Evolutionary conservation across 2,797 vertebrate species (phyloP).

Genomic region (Eulemur coronatus): DNA sequence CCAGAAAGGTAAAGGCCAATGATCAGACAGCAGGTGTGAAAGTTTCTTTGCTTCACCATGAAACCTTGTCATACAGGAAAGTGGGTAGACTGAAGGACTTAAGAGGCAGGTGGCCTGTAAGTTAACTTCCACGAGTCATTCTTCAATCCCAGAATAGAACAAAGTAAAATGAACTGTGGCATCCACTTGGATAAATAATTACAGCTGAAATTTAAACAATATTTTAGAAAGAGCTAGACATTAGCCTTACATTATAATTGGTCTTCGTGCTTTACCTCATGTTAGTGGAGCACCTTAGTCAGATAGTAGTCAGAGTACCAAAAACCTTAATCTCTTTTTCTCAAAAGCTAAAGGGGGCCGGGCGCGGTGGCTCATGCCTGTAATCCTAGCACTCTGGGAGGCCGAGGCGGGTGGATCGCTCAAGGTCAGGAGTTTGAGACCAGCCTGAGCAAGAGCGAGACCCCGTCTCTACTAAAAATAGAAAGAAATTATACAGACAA

Average conservation of each 20-base stretch:
- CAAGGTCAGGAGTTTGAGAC: no score
- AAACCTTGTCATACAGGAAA: not conserved
- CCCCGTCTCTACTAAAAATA: no score
- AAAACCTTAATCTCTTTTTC: not conserved
- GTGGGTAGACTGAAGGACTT: not conserved
- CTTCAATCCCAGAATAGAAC: not conserved
- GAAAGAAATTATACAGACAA: no score
- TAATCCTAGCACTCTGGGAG: no score
- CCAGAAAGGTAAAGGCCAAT: not conserved
- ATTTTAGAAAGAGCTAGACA: not conserved
- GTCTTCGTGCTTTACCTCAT: constrained; percentile 24
- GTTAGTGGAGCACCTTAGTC: not conserved
- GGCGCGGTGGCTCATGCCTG: no score
- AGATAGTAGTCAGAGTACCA: not conserved
- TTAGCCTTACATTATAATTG: not conserved
- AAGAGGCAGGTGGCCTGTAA: not conserved
- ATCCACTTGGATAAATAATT: not conserved
- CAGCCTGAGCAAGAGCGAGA: no score
- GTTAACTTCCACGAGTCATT: not conserved
- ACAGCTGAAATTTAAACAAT: not conserved
- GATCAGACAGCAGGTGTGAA: not conserved
- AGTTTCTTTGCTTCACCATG: not conserved
- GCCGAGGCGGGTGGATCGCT: no score
- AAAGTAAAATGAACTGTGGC: not conserved
- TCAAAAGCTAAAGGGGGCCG: not conserved